A percentile compares a stretch with the other conserved stretches of the same genome.
Evolutionary conservation across 2,888 invertebrate genomes (phyloP).

Genomic region (Phania funesta): DNA sequence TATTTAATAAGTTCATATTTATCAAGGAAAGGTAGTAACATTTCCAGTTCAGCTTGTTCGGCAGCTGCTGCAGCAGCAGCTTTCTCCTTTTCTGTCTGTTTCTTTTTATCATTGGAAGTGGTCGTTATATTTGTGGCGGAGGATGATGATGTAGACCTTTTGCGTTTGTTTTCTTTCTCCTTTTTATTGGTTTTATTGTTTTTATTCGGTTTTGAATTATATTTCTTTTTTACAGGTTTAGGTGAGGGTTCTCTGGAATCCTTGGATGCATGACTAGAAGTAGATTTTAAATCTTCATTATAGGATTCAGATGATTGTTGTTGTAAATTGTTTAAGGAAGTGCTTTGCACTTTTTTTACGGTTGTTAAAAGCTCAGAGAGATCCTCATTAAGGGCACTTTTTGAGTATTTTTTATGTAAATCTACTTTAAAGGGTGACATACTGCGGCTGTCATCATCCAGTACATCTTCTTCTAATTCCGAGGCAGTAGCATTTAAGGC

Average conservation of each 20-base stretch:
- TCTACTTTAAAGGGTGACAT: conserved; percentile 80
- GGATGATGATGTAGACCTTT: conserved; percentile 55
- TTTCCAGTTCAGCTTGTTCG: conserved; percentile 75
- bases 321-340: conserved; percentile 64
- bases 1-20: conserved; percentile 85
- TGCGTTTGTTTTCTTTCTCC: conserved; percentile 67
- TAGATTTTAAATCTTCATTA: conserved; percentile 75
- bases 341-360: conserved; percentile 74
- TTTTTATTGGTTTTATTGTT: conserved; percentile 52
- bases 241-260: conserved; percentile 64
- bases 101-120: conserved; percentile 54
- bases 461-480: conserved; percentile 75
- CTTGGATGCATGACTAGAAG: conserved; percentile 73
- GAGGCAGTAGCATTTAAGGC: conserved; percentile 75
- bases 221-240: conserved; percentile 51
- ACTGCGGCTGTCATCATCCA: conserved; percentile 75
- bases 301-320: conserved; percentile 67
- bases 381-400: conserved; percentile 80
- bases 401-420: conserved; percentile 80
- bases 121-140: conserved; percentile 38
- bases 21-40: conserved; percentile 80
- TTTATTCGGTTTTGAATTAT: conserved; percentile 42
- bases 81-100: conserved; percentile 68
- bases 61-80: conserved; percentile 74
- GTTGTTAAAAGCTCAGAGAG: conserved; percentile 76